Conservation (phyloP, 1,140 invertebrate species). For the Acromyrmex echinatior region DNA sequence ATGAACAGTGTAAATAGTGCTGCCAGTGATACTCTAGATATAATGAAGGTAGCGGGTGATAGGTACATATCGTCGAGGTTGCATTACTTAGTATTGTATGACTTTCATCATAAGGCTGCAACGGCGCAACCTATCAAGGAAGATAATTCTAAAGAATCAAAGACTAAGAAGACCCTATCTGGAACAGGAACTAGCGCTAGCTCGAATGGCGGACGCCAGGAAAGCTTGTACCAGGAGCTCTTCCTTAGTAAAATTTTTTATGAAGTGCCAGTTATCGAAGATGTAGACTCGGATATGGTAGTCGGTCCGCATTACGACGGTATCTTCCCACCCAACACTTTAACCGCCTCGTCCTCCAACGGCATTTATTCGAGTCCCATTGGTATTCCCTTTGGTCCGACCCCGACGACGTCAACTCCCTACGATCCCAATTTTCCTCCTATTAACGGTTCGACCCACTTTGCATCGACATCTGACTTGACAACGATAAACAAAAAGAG, state of each 20-base stretch:
- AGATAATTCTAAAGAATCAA: conserved; percentile 79
- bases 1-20: conserved; percentile 89
- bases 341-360: conserved; percentile 83
- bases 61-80: conserved; percentile 77
- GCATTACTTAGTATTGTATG: conserved; percentile 88
- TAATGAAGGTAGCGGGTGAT: conserved; percentile 85
- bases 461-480: conserved; percentile 84
- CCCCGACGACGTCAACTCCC: conserved; percentile 77
- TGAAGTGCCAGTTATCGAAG: conserved; percentile 85
- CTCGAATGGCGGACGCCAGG: conserved; percentile 83
- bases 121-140: conserved; percentile 77
- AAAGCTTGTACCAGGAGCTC: conserved; percentile 84
- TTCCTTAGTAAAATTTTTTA: conserved; percentile 85
- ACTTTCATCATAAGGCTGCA: conserved; percentile 87
- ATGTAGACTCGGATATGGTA: conserved; percentile 83
- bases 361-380: conserved; percentile 80
- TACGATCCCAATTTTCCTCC: conserved; percentile 84
- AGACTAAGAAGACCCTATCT: conserved; percentile 84
- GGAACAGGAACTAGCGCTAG: conserved; percentile 86
- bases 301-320: conserved; percentile 80
- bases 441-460: conserved; percentile 81
- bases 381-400: conserved; percentile 70
- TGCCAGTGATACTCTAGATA: conserved; percentile 85
- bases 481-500: conserved; percentile 80
- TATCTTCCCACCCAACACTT: conserved; percentile 77